Evolutionary conservation across 2,113 vertebrate genomes (phyloP).

Genomic region (Xyrauchen texanus): DNA sequence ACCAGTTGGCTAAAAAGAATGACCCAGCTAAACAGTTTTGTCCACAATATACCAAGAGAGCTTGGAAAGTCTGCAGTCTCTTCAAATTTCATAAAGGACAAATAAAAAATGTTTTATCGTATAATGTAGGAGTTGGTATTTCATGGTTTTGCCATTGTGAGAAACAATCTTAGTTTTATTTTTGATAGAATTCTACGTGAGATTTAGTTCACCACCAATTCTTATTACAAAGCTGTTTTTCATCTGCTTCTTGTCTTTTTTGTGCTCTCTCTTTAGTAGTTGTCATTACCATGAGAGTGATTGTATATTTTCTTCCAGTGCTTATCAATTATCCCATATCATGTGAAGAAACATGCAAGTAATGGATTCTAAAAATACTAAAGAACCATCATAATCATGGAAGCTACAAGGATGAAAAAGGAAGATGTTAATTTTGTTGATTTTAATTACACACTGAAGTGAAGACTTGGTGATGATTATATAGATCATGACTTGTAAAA

Average conservation of each 20-base stretch:
- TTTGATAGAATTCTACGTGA: conserved; percentile 2
- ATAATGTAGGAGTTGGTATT: neutral
- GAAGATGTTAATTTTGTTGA: conserved; percentile 46
- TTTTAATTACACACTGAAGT: conserved; percentile 55
- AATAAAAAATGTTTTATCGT: conserved; percentile 11
- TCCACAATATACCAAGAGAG: conserved; percentile 58
- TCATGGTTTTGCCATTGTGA: conserved; percentile 17
- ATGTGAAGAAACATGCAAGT: conserved; percentile 45
- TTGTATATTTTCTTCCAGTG: conserved; percentile 25
- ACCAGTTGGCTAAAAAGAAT: conserved; percentile 47
- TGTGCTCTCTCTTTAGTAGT: conserved; percentile 16
- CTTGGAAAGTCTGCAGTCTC: conserved; percentile 48
- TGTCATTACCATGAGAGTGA: conserved; percentile 18
- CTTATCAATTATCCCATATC: conserved; percentile 42
- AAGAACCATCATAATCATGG: conserved; percentile 49
- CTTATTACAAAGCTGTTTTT: conserved; percentile 23
- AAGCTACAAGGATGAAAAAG: conserved; percentile 33
- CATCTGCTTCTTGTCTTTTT: conserved; percentile 34
- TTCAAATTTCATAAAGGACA: conserved; percentile 32
- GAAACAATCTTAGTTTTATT: conserved; percentile 6
- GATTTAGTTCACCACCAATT: conserved; percentile 31
- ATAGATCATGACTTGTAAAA: conserved; percentile 54
- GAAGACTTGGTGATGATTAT: conserved; percentile 55
- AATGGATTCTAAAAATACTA: conserved; percentile 48
- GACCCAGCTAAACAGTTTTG: conserved; percentile 51